Conservation (phyloP, 92 coral and sea anemone genomes). For the Metridium senile region DNA sequence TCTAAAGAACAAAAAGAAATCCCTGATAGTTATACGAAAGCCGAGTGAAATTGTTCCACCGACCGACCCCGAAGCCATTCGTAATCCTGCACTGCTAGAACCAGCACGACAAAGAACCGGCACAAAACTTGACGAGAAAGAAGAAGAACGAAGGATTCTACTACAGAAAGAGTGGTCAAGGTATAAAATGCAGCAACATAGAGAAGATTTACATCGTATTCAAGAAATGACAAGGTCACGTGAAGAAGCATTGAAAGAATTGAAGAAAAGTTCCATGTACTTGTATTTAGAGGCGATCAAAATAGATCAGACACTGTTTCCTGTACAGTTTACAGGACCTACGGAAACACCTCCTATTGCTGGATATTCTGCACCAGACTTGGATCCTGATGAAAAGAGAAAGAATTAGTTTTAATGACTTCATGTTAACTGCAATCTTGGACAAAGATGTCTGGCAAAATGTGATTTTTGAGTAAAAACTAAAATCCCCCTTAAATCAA, state of each 20-base stretch:
- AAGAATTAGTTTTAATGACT: neutral
- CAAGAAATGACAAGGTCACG: constrained; percentile 85
- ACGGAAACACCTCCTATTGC: constrained; percentile 92
- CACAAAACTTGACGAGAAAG: constrained; percentile 59
- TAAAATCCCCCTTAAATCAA: too few species aligned
- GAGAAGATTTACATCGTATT: constrained; percentile 81
- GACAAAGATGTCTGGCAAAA: too few species aligned
- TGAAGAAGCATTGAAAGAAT: constrained; percentile 88
- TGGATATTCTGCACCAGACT: constrained; percentile 90
- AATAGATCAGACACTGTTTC: constrained; percentile 78
- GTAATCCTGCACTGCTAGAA: constrained; percentile 62
- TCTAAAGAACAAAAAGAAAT: constrained; percentile 49
- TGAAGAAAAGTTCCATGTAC: constrained; percentile 77
- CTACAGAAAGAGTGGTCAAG: constrained; percentile 95
- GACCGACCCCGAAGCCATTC: constrained; percentile 79
- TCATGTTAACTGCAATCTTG: too few species aligned
- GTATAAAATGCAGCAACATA: constrained; percentile 89
- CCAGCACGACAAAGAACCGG: constrained; percentile 58
- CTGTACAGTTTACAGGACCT: constrained; percentile 86
- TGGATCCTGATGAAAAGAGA: constrained; percentile 55
- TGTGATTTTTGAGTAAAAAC: too few species aligned
- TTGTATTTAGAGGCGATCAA: constrained; percentile 88
- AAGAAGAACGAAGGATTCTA: constrained; percentile 74
- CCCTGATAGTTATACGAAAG: constrained; percentile 60
- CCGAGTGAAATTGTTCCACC: constrained; percentile 96